These are phyloP conservation scores for Danaus plexippus DNA, from an alignment of 1,140 invertebrate genomes.

Conservation along the genomic window DNA sequence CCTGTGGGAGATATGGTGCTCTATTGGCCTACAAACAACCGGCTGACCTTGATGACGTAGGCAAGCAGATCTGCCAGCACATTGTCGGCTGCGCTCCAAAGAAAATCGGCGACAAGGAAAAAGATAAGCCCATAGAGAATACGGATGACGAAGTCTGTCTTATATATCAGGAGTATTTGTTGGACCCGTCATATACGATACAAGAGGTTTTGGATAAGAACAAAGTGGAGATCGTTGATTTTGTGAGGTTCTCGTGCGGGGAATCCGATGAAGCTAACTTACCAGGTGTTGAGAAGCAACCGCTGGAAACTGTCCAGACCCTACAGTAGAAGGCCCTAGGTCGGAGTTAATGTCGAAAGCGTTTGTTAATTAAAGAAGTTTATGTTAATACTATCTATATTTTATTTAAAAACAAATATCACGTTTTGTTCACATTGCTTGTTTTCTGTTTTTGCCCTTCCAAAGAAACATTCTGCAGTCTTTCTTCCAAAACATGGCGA, in stretches of 20 bases:
- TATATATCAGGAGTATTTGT: conserved; percentile 90
- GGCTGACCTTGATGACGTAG: conserved; percentile 71
- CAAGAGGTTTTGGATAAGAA: conserved; percentile 80
- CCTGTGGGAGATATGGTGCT: conserved; percentile 87
- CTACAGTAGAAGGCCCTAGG: conserved; percentile 66
- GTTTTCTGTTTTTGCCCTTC: conserved; percentile 65
- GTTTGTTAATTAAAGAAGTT: conserved; percentile 1
- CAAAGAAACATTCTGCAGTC: conserved; percentile 78
- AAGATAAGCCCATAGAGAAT: conserved; percentile 75
- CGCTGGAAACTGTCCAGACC: conserved; percentile 74
- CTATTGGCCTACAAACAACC: conserved; percentile 78
- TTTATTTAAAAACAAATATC: conserved; percentile 2
- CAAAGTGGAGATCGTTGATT: conserved; percentile 83
- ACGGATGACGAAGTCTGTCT: conserved; percentile 82
- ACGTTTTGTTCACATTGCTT: not conserved
- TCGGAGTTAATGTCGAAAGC: conserved; percentile 2
- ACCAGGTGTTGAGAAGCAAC: conserved; percentile 66
- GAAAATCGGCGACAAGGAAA: conserved; percentile 79
- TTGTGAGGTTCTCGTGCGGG: conserved; percentile 88
- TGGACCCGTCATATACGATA: conserved; percentile 82
- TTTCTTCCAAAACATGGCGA: conserved; percentile 75
- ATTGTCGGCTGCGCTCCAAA: conserved; percentile 92
- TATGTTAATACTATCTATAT: conserved; percentile 9
- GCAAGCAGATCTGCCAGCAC: conserved; percentile 88
- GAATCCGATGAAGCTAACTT: conserved; percentile 65